Evolutionary conservation across 2,113 vertebrate species (phyloP).

Genomic region (Hemichromis elongatus): DNA sequence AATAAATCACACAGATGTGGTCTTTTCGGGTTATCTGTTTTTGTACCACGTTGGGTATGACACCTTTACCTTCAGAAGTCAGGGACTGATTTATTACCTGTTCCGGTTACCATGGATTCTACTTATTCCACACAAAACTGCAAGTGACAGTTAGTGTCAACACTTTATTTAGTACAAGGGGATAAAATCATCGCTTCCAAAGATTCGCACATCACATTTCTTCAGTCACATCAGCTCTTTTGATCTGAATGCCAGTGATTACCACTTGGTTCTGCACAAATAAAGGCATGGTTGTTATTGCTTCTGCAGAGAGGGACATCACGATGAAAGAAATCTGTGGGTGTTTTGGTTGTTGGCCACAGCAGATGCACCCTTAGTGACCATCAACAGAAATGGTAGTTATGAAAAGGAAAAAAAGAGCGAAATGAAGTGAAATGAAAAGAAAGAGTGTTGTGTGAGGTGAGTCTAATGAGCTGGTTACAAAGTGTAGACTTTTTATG

Average conservation of each 20-base stretch:
- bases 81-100: slow-evolving; percentile 11
- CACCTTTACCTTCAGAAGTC: slow-evolving; percentile 1
- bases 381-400: slow-evolving; percentile 5
- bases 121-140: slow-evolving; percentile 7
- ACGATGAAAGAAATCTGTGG: slow-evolving; percentile 32
- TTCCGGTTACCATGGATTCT: slow-evolving; percentile 31
- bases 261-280: slow-evolving; percentile 8
- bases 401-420: not conserved
- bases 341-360: slow-evolving; percentile 11
- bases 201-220: not conserved
- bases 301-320: not conserved
- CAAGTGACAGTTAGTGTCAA: not conserved
- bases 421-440: not conserved
- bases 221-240: slow-evolving; percentile 6
- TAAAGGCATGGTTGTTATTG: slow-evolving; percentile 5
- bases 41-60: not conserved
- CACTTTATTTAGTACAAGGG: slow-evolving; percentile 16
- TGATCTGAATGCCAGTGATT: slow-evolving; percentile 12
- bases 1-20: not conserved
- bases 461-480: not conserved
- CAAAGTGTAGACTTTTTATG: slow-evolving; percentile 6
- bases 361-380: slow-evolving; percentile 22
- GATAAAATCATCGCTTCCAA: slow-evolving; percentile 9
- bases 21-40: not conserved
- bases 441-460: not conserved